Evolutionary conservation across 2,888 invertebrate genomes (phyloP).

Genomic region (Meta bourneti): DNA sequence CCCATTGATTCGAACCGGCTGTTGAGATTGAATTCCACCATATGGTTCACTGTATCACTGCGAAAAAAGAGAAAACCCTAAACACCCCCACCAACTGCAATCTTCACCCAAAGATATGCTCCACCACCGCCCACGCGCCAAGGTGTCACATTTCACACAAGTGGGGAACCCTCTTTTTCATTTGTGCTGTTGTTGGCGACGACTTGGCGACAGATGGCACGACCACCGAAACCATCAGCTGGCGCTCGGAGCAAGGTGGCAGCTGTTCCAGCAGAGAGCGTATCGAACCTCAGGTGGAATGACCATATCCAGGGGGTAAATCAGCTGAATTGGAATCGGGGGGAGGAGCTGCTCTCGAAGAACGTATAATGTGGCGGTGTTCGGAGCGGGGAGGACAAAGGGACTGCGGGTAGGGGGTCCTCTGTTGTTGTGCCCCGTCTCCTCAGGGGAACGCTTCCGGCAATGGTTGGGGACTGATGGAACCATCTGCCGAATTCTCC

Average conservation of each 20-base stretch:
- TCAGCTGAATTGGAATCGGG: slow-evolving; percentile 58
- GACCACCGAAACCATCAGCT: not conserved
- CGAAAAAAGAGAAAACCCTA: not conserved
- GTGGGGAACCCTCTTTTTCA: not conserved
- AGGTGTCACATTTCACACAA: slow-evolving; percentile 16
- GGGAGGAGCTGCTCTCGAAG: not conserved
- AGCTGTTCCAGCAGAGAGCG: slow-evolving; percentile 30
- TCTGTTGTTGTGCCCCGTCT: slow-evolving; percentile 3
- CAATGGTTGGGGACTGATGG: slow-evolving; percentile 14
- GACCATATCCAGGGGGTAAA: slow-evolving; percentile 58
- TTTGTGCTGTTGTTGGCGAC: not conserved
- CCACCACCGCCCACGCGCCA: not conserved
- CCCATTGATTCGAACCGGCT: slow-evolving; percentile 2
- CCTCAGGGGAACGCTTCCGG: slow-evolving; percentile 45
- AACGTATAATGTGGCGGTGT: slow-evolving; percentile 65
- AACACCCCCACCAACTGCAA: not conserved
- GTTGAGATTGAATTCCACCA: not conserved
- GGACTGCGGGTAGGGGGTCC: slow-evolving; percentile 37
- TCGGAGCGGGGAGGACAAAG: slow-evolving; percentile 51
- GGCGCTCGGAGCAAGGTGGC: slow-evolving; percentile 26
- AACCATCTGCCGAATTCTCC: slow-evolving; percentile 55
- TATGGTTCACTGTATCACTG: not conserved
- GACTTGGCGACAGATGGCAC: slow-evolving; percentile 43
- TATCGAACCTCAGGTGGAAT: slow-evolving; percentile 48
- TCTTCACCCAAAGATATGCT: not conserved